Conservation (phyloP, 2,888 invertebrate genomes). For the Eilema sororculum region DNA sequence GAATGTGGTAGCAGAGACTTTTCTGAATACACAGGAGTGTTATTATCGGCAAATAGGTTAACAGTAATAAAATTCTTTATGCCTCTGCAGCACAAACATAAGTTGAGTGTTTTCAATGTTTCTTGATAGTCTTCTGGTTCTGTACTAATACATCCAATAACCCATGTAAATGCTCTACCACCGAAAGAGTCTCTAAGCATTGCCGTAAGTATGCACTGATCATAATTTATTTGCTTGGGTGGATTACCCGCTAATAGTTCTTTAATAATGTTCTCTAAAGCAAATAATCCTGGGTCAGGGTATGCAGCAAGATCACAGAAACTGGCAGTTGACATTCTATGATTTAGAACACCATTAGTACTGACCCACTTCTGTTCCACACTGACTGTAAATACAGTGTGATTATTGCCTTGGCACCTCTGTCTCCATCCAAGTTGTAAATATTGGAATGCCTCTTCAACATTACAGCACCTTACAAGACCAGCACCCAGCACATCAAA, state of each 20-base stretch:
- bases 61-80: slow-evolving; percentile 91
- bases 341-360: slow-evolving; percentile 89
- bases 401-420: slow-evolving; percentile 86
- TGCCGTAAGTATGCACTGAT: slow-evolving; percentile 90
- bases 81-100: slow-evolving; percentile 89
- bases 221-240: slow-evolving; percentile 86
- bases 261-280: slow-evolving; percentile 89
- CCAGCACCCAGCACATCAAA: slow-evolving; percentile 87
- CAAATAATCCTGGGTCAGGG: slow-evolving; percentile 89
- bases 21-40: slow-evolving; percentile 85
- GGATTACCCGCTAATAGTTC: slow-evolving; percentile 85
- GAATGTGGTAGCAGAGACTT: slow-evolving; percentile 66
- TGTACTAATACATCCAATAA: slow-evolving; percentile 91
- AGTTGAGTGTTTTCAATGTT: slow-evolving; percentile 90
- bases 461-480: slow-evolving; percentile 87
- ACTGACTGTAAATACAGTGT: slow-evolving; percentile 91
- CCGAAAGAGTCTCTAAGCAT: slow-evolving; percentile 92
- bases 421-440: slow-evolving; percentile 89
- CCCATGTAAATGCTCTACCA: slow-evolving; percentile 91
- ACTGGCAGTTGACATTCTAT: slow-evolving; percentile 91
- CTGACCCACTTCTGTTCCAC: slow-evolving; percentile 92
- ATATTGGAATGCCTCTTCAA: slow-evolving; percentile 91
- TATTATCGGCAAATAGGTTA: slow-evolving; percentile 90
- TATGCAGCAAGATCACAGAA: slow-evolving; percentile 90
- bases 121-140: slow-evolving; percentile 89